These are phyloP conservation scores for Acrobasis repandana DNA, from an alignment of 2,888 invertebrate species.

Conservation along the genomic window DNA sequence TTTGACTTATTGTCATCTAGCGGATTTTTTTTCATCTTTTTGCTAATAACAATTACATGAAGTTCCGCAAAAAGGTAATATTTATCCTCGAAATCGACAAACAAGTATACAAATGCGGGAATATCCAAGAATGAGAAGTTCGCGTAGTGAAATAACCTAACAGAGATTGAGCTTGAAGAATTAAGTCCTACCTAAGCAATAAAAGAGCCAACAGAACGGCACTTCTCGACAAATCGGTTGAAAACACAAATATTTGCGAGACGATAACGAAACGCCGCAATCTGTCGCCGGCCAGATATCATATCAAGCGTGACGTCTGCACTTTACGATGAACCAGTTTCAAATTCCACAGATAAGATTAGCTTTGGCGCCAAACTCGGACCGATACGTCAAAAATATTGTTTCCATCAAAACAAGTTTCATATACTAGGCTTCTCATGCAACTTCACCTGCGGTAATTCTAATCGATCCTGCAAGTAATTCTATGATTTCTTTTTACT, in stretches of 20 bases:
- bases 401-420: neutral
- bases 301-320: constrained; percentile 38
- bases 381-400: constrained; percentile 19
- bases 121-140: too few species aligned
- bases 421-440: neutral
- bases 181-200: neutral
- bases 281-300: constrained; percentile 23
- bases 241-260: constrained; percentile 15
- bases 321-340: constrained; percentile 58
- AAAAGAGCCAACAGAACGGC: neutral
- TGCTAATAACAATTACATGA: too few species aligned
- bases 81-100: too few species aligned
- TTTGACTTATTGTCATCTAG: too few species aligned
- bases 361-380: constrained; percentile 56
- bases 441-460: neutral
- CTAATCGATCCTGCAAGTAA: too few species aligned
- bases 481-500: too few species aligned
- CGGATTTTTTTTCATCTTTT: too few species aligned
- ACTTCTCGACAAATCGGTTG: neutral
- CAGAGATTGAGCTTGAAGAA: too few species aligned
- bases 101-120: too few species aligned
- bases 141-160: too few species aligned
- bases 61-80: too few species aligned
- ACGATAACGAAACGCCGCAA: constrained; percentile 21
- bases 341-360: constrained; percentile 58